These are phyloP conservation scores for Ochropacha duplaris DNA, from an alignment of 2,888 invertebrate species.

Conservation along the genomic window DNA sequence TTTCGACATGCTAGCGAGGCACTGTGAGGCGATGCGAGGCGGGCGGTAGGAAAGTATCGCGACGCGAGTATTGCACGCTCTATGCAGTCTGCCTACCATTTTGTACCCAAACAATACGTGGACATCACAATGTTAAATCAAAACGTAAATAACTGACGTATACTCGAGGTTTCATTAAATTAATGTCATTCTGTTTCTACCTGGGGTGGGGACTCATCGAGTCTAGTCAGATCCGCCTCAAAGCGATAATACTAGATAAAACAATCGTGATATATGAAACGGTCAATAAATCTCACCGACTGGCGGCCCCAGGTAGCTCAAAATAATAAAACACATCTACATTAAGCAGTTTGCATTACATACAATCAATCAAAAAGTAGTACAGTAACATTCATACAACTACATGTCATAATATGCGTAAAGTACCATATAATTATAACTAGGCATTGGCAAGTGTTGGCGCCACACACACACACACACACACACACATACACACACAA, in stretches of 20 bases:
- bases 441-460: conserved; percentile 76
- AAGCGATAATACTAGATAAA: no score
- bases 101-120: conserved; percentile 38
- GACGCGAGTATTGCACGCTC: conserved; percentile 6
- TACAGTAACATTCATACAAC: conserved; percentile 7
- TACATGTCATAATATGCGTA: conserved; percentile 55
- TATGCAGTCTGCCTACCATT: conserved; percentile 20
- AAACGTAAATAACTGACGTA: background rate
- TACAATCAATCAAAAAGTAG: background rate
- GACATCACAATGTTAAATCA: conserved; percentile 32
- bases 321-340: background rate
- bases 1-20: background rate
- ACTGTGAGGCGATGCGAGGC: no score
- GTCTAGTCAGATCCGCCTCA: no score
- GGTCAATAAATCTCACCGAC: background rate
- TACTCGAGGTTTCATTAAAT: conserved; percentile 2
- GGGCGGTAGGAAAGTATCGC: background rate
- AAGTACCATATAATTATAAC: conserved; percentile 44
- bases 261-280: no score
- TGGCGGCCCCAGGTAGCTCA: background rate
- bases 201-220: no score
- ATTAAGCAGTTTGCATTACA: background rate
- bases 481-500: conserved; percentile 40
- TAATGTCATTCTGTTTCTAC: conserved; percentile 11
- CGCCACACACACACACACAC: conserved; percentile 8